phyloP scores from a whole-genome alignment of 2,888 invertebrate genomes.

The Panopea generosa region DNA sequence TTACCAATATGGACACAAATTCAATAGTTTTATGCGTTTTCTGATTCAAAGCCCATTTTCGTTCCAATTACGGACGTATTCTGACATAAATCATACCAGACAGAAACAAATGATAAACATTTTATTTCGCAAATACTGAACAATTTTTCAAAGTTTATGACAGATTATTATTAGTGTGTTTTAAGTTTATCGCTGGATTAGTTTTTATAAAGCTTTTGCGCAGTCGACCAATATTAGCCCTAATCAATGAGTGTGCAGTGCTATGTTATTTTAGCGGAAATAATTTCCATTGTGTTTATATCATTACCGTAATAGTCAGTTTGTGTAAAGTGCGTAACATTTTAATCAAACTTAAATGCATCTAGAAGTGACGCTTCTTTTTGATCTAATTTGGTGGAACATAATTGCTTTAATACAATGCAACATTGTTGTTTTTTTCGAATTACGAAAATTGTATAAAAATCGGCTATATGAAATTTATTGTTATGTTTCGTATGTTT shows the following conservation, averaged over 20 bases:
- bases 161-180: slow-evolving; percentile 47
- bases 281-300: slow-evolving; percentile 46
- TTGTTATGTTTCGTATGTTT: too few species aligned
- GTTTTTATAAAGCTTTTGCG: slow-evolving; percentile 16
- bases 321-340: slow-evolving; percentile 30
- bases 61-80: slow-evolving; percentile 19
- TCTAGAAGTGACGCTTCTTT: slow-evolving; percentile 16
- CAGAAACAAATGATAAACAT: slow-evolving; percentile 48
- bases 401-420: too few species aligned
- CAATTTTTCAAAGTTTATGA: slow-evolving; percentile 53
- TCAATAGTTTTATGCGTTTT: slow-evolving; percentile 38
- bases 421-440: too few species aligned
- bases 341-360: slow-evolving; percentile 29
- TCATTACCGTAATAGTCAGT: slow-evolving; percentile 30
- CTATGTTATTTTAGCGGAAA: slow-evolving; percentile 23
- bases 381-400: neutral
- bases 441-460: too few species aligned
- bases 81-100: slow-evolving; percentile 43
- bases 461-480: too few species aligned
- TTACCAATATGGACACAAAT: slow-evolving; percentile 34
- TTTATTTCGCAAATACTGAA: slow-evolving; percentile 52
- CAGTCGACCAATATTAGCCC: slow-evolving; percentile 13
- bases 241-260: slow-evolving; percentile 14
- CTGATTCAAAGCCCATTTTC: slow-evolving; percentile 20
- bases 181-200: slow-evolving; percentile 55